Evolutionary conservation across 2,113 vertebrate species (phyloP).

Genomic region (Eclectus roratus): DNA sequence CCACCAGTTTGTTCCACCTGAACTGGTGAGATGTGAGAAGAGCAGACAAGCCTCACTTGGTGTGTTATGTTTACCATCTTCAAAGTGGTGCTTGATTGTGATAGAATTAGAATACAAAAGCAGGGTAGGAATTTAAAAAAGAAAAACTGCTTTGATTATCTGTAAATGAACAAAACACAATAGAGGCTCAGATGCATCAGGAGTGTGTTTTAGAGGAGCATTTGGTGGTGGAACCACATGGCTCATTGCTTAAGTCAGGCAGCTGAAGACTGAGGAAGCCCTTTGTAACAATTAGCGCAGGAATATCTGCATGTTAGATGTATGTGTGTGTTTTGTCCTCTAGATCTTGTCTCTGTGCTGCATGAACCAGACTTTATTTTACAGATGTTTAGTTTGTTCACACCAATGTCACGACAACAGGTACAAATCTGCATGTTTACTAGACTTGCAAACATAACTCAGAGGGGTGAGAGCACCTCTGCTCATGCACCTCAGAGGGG

Average conservation of each 20-base stretch:
- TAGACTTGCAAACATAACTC: background rate
- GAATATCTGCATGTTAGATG: background rate
- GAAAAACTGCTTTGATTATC: background rate
- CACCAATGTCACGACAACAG: background rate
- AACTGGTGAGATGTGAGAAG: background rate
- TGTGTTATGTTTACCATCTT: background rate
- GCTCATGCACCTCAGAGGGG: background rate
- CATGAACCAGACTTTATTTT: background rate
- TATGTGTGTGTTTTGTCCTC: background rate
- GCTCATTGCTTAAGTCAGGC: background rate
- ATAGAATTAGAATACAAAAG: background rate
- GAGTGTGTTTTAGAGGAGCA: background rate
- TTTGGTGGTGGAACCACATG: background rate
- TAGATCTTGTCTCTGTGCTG: background rate
- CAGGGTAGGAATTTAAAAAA: background rate
- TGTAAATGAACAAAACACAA: background rate
- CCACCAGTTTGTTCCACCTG: background rate
- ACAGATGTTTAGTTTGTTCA: background rate
- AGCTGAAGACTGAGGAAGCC: slow-evolving; percentile 2
- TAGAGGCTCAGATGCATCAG: background rate
- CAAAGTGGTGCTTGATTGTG: background rate
- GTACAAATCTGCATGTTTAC: background rate
- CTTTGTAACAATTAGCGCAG: background rate
- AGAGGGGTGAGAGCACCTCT: background rate
- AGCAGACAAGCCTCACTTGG: background rate